Evolutionary conservation across 1,140 invertebrate species (phyloP).

Genomic region (Papilio helenus): DNA sequence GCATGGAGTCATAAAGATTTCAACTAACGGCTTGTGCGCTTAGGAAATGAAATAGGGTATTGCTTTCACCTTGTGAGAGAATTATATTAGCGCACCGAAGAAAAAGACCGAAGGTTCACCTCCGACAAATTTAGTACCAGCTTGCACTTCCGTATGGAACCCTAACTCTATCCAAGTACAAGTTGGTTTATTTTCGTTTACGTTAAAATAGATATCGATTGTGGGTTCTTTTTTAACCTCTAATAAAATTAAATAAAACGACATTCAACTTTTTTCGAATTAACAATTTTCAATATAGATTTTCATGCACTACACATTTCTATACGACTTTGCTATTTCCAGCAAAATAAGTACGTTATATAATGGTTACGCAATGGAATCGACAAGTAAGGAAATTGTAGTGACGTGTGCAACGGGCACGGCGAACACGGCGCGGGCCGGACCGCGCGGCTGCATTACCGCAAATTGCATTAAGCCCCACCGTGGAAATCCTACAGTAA

Average conservation of each 20-base stretch:
- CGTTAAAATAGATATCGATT: neutral
- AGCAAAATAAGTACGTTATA: conserved; percentile 6
- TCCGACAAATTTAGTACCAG: conserved; percentile 6
- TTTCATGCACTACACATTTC: conserved; percentile 2
- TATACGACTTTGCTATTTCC: neutral
- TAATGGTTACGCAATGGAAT: conserved; percentile 47
- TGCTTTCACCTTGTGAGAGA: conserved; percentile 50
- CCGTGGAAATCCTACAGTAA: conserved; percentile 61
- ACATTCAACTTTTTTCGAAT: too few species aligned
- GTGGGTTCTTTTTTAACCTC: neutral
- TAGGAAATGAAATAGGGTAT: conserved; percentile 59
- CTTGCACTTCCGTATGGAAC: neutral
- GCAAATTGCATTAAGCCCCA: conserved; percentile 78
- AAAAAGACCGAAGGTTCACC: conserved; percentile 27
- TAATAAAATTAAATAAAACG: neutral
- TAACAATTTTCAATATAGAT: neutral
- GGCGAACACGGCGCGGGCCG: conserved; percentile 38
- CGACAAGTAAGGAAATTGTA: conserved; percentile 52
- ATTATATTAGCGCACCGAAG: conserved; percentile 37
- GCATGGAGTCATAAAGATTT: conserved; percentile 66
- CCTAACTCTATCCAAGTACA: neutral
- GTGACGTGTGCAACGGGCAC: conserved; percentile 55
- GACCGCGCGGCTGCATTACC: conserved; percentile 64
- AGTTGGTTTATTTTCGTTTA: neutral
- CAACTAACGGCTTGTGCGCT: conserved; percentile 61